A percentile compares a stretch with the other conserved stretches of the same genome.
Conservation (phyloP, 1,140 invertebrate species). For the Philotrypesis tridentata region DNA sequence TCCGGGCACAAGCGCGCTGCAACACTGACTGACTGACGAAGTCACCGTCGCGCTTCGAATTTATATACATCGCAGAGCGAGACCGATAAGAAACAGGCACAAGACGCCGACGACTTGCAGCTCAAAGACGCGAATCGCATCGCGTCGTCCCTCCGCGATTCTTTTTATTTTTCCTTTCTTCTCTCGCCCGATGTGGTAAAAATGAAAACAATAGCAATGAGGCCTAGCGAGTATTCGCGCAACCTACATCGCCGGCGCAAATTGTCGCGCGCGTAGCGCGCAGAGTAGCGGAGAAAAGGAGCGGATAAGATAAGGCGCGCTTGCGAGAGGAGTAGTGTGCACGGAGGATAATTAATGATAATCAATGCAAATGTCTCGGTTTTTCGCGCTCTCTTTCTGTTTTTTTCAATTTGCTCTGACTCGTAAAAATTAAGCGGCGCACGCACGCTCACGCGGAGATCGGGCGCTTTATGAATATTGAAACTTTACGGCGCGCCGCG, state of each 20-base stretch:
- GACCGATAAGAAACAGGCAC: not conserved
- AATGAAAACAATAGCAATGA: constrained; percentile 6
- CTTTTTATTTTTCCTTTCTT: not conserved
- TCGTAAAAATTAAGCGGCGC: constrained; percentile 11
- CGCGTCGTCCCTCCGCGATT: not conserved
- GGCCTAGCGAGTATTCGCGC: not conserved
- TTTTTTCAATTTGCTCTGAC: not conserved
- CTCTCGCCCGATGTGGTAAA: not conserved
- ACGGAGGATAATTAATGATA: not conserved
- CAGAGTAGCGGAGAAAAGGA: not conserved
- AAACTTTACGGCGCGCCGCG: too few species aligned
- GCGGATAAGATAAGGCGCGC: not conserved
- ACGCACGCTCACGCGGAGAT: not conserved
- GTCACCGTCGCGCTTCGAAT: not conserved
- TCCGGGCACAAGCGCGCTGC: too few species aligned
- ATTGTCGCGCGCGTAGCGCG: not conserved
- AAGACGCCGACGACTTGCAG: not conserved
- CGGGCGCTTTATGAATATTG: not conserved
- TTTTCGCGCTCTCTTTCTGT: not conserved
- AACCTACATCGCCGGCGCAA: not conserved
- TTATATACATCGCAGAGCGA: not conserved
- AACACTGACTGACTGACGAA: not conserved
- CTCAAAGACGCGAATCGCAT: too few species aligned
- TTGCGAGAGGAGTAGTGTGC: not conserved
- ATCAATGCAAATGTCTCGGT: not conserved